Conservation (phyloP, 2,797 vertebrate genomes). For the Ambastaia sidthimunki region DNA sequence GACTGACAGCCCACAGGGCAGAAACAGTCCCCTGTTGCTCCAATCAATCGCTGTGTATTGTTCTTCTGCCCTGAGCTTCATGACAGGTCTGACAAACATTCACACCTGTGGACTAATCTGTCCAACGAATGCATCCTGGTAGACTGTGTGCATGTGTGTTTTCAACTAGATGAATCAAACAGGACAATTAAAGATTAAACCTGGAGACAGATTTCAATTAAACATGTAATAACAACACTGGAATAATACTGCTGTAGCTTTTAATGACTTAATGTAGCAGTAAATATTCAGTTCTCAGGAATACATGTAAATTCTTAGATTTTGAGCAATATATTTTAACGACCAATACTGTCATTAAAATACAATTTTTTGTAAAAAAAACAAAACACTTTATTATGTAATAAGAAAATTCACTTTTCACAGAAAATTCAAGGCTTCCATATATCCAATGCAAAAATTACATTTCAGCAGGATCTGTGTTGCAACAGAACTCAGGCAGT, state of each 20-base stretch:
- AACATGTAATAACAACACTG: constrained; percentile 6
- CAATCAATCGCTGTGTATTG: constrained; percentile 66
- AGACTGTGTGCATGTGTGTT: neutral
- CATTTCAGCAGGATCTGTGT: constrained; percentile 36
- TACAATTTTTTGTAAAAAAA: constrained; percentile 28
- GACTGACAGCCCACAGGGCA: constrained; percentile 60
- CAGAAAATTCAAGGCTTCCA: neutral
- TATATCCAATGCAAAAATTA: constrained; percentile 6
- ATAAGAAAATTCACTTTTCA: neutral
- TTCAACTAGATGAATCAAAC: neutral
- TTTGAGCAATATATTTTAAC: neutral
- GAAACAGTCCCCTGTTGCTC: constrained; percentile 57
- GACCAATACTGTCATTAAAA: neutral
- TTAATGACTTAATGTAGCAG: too few relatives aligned
- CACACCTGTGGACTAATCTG: constrained; percentile 70
- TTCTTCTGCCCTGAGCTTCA: constrained; percentile 58
- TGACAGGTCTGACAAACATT: constrained; percentile 68
- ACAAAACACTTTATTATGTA: neutral
- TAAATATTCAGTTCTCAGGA: too few relatives aligned
- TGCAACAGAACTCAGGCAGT: constrained; percentile 51
- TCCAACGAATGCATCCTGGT: constrained; percentile 40
- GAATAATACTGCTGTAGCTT: neutral
- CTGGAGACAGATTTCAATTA: neutral
- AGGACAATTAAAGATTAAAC: neutral
- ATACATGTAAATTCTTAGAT: neutral